Evolutionary conservation across 1,140 invertebrate species (phyloP), one percentile per base, ranked within the genome.

Genomic region (Conus ventricosus): DNA sequence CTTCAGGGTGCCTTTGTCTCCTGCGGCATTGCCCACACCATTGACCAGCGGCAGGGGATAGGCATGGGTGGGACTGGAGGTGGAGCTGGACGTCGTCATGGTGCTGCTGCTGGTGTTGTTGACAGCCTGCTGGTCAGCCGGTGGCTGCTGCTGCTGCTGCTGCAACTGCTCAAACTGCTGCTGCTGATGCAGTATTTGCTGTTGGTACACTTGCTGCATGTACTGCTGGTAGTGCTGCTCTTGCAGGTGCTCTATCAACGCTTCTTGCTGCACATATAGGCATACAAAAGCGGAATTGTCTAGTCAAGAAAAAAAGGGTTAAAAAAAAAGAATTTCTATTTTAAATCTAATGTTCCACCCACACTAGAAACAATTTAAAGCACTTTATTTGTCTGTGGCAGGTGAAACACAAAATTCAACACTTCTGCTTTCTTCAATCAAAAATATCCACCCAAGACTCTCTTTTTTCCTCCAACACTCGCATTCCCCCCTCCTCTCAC

Each of bases 141-240:
- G 23, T 82, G 75, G 71, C 39, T 60, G 83, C 57, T 89, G 67
- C 60, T 90, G 88, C 87, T 60, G 67, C 53, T 87, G 53, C 76
- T 39, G 54, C 80, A 85, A 81, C 75, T 84, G 88, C 55, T 89
- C 80, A 67, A 89, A 87, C 89, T 83, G 94, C 81, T 95, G 94
- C 89, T 95, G 94, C 87, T 95, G 95, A 81, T 95, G 94, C 51
- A 94, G 67, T 54, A 95, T 87, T 88, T 95, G 94, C 87, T 95
- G 97, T 89, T 97, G 96, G 91, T 97, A 96, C 13, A 97, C 94
- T 91, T 97, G 98, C 93, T 99, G 97, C 97, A 99, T 99, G 94
- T 99, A 99, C 93, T 99, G 98, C 93, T 99, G 98, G 94, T 99
- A 99, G 95, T 99, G 99, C 92, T 99, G 98, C 91, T 99, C 98